Evolutionary conservation across 64 coral and sea anemone genomes (phyloP).

Genomic region (Actinia equina): DNA sequence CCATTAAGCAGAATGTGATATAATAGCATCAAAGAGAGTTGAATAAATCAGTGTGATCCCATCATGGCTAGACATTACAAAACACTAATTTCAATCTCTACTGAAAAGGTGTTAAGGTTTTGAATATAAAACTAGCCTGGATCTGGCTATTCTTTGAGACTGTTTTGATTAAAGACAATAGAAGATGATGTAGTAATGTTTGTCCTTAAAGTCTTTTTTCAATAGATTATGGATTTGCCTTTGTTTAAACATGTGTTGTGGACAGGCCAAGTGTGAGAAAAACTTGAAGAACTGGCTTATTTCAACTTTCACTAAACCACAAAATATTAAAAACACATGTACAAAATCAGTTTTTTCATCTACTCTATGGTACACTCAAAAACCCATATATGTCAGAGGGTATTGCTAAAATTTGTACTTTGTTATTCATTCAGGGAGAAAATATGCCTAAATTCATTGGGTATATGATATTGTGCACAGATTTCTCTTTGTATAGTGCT

Average conservation of each 20-base stretch:
- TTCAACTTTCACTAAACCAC: not conserved
- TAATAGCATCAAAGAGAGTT: not conserved
- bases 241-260: slow-evolving; percentile 30
- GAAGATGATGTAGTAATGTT: slow-evolving; percentile 18
- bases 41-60: not conserved
- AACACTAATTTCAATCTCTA: slow-evolving; percentile 3
- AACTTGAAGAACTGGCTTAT: not conserved
- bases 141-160: slow-evolving; percentile 13
- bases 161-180: slow-evolving; percentile 18
- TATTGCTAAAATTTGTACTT: not conserved
- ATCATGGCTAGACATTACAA: slow-evolving; percentile 5
- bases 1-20: not conserved
- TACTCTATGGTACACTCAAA: not conserved
- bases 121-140: slow-evolving; percentile 15
- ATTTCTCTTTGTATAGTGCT: not conserved
- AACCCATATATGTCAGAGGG: not conserved
- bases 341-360: not conserved
- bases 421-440: not conserved
- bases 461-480: too few relatives aligned
- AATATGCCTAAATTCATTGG: too few relatives aligned
- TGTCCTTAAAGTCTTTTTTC: slow-evolving; percentile 15
- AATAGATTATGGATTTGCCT: slow-evolving; percentile 18
- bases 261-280: slow-evolving; percentile 4
- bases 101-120: slow-evolving; percentile 22
- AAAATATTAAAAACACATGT: not conserved